These are phyloP conservation scores for Coregonus ussuriensis DNA, from an alignment of 2,797 vertebrate genomes.

Conservation along the genomic window DNA sequence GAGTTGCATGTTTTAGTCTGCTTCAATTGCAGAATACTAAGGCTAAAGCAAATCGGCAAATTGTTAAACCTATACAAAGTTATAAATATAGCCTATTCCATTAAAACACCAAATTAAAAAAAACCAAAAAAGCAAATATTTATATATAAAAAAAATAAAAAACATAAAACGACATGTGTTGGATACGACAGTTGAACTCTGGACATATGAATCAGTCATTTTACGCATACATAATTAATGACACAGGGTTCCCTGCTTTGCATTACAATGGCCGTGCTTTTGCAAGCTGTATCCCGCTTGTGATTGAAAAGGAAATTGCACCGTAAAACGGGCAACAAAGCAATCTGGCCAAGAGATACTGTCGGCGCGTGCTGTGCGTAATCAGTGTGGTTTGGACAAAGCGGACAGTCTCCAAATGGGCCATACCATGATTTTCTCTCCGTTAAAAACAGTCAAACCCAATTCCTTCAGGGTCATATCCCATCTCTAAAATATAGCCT, in stretches of 20 bases:
- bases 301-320: constrained; percentile 82
- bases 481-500: not conserved
- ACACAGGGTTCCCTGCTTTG: constrained; percentile 72
- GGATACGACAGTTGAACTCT: constrained; percentile 65
- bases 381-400: constrained; percentile 60
- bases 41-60: not conserved
- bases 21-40: not conserved
- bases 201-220: constrained; percentile 67
- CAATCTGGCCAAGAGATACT: constrained; percentile 78
- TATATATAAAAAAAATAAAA: not conserved
- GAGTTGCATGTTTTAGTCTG: not conserved
- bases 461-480: constrained; percentile 43
- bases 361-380: constrained; percentile 75
- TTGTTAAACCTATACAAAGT: not conserved
- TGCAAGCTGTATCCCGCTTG: constrained; percentile 59
- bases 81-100: not conserved
- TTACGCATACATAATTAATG: constrained; percentile 72
- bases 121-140: not conserved
- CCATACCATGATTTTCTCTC: constrained; percentile 60
- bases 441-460: constrained; percentile 49
- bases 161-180: constrained; percentile 44
- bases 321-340: constrained; percentile 70
- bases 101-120: not conserved
- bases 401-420: constrained; percentile 59
- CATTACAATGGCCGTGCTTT: constrained; percentile 69